A percentile compares a stretch with the other conserved stretches of the same genome.
Conservation (phyloP, 2,888 invertebrate species). For the Yponomeuta cagnagella region DNA sequence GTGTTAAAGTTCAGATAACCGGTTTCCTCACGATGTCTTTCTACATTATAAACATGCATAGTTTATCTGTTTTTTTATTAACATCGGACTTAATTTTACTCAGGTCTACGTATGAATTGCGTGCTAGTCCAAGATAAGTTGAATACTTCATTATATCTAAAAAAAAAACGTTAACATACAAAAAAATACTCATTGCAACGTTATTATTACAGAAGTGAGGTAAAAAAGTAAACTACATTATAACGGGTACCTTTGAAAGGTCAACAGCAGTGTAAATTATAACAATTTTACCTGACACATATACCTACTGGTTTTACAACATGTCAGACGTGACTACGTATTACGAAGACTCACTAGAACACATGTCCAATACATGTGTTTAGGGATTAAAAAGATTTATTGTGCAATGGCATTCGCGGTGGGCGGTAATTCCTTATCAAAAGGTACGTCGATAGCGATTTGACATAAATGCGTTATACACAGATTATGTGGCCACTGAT, state of each 20-base stretch:
- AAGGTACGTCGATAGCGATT: slow-evolving; percentile 59
- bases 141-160: background rate
- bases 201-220: background rate
- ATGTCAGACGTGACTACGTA: background rate
- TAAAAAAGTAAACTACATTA: background rate
- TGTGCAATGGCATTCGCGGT: slow-evolving; percentile 50
- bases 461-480: slow-evolving; percentile 73
- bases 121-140: background rate
- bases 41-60: too few relatives aligned
- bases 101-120: background rate
- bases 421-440: slow-evolving; percentile 65
- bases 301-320: background rate
- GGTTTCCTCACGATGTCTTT: too few relatives aligned
- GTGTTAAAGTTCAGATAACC: too few relatives aligned
- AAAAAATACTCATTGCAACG: background rate
- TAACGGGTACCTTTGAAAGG: background rate
- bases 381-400: slow-evolving; percentile 3
- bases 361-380: background rate
- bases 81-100: too few relatives aligned
- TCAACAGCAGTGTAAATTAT: background rate
- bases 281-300: background rate
- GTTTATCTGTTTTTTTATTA: too few relatives aligned
- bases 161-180: background rate
- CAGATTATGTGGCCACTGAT: slow-evolving; percentile 72
- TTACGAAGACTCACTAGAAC: background rate